These are phyloP conservation scores for Apodemia zela DNA, from an alignment of 2,888 invertebrate genomes.

Conservation along the genomic window DNA sequence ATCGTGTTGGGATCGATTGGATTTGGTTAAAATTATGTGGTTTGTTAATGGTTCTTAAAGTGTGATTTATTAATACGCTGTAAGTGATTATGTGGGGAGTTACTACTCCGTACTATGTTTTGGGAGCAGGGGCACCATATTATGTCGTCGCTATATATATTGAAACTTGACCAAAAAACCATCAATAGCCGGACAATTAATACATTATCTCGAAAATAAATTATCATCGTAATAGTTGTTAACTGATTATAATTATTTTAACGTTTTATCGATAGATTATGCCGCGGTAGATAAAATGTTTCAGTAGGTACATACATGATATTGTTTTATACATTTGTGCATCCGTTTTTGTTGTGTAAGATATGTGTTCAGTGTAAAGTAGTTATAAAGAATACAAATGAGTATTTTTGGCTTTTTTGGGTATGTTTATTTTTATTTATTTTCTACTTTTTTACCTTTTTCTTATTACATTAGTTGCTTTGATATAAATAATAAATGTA, in stretches of 20 bases:
- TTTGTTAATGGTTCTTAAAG: not conserved
- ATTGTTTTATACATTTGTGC: constrained; percentile 3
- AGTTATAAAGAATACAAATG: not conserved
- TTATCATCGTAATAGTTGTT: not conserved
- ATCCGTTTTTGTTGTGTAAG: constrained; percentile 3
- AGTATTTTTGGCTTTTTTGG: constrained; percentile 11
- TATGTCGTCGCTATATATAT: not conserved
- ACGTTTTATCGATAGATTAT: constrained; percentile 9
- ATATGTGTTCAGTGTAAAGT: constrained; percentile 5
- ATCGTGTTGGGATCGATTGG: not conserved
- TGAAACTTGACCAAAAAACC: not conserved
- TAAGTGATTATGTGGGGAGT: not conserved
- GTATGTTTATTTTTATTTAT: not conserved
- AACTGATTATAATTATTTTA: constrained; percentile 13
- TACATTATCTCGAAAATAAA: not conserved
- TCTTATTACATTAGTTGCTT: not conserved
- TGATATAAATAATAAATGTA: too few species aligned
- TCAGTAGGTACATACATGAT: not conserved
- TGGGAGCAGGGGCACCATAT: not conserved
- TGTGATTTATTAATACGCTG: constrained; percentile 5
- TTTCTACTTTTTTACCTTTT: not conserved
- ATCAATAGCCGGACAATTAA: not conserved
- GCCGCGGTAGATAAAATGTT: not conserved
- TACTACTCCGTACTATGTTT: too few species aligned
- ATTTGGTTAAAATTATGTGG: not conserved